phyloP scores from a whole-genome alignment of 35 echinoderm and acorn worm species.

The Eucidaris tribuloides region DNA sequence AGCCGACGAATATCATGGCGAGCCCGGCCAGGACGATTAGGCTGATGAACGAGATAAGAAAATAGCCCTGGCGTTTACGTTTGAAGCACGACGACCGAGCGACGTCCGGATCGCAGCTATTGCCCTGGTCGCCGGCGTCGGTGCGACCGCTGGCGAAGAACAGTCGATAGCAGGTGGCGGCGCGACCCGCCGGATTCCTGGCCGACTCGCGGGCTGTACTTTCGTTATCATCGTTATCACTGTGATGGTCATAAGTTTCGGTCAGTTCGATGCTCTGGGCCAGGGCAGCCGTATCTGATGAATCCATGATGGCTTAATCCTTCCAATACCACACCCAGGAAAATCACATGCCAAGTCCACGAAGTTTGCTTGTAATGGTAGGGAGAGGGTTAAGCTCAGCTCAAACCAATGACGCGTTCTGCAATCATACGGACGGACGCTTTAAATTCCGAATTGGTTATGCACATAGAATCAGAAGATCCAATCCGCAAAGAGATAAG shows the following conservation, averaged over 20 bases:
- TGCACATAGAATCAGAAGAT: no score
- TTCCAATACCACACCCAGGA: no score
- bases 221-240: neutral
- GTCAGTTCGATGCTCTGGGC: slow-evolving; percentile 4
- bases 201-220: neutral
- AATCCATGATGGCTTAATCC: no score
- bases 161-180: slow-evolving; percentile 17
- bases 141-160: slow-evolving; percentile 24
- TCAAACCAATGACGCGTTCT: no score
- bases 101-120: neutral
- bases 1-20: slow-evolving; percentile 28
- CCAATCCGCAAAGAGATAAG: no score
- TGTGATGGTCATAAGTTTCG: neutral
- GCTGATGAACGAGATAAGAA: slow-evolving; percentile 19
- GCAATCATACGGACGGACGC: no score
- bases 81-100: neutral
- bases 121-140: neutral
- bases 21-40: slow-evolving; percentile 16
- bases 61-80: slow-evolving; percentile 8
- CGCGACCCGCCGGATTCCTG: neutral
- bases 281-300: neutral
- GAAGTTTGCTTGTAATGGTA: no score
- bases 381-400: no score
- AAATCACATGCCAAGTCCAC: no score
- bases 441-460: no score